Percentiles rank a stretch among this genome's conserved stretches.
Evolutionary conservation across 2,888 invertebrate species (phyloP).

Genomic region (Pollenia angustigena): DNA sequence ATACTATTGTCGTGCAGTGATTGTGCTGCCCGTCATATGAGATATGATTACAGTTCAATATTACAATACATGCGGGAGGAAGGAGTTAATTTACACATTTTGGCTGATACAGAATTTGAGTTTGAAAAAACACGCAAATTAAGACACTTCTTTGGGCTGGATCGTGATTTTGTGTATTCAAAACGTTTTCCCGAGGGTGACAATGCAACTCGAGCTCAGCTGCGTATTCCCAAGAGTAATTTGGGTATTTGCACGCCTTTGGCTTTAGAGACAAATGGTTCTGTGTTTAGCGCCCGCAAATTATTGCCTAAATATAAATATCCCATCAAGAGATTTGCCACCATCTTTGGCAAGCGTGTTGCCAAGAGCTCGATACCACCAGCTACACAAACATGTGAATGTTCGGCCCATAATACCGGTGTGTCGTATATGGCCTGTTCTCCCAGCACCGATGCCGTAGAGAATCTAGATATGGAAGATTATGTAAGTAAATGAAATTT

Average conservation of each 20-base stretch:
- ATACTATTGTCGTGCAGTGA: slow-evolving; percentile 92
- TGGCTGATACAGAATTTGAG: slow-evolving; percentile 92
- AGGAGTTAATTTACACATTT: slow-evolving; percentile 91
- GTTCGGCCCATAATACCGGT: slow-evolving; percentile 88
- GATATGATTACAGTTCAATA: slow-evolving; percentile 93
- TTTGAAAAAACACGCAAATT: slow-evolving; percentile 89
- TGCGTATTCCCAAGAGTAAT: slow-evolving; percentile 90
- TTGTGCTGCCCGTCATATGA: slow-evolving; percentile 89
- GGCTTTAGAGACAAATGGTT: slow-evolving; percentile 92
- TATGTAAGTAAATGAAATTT: slow-evolving; percentile 78
- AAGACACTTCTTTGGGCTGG: slow-evolving; percentile 92
- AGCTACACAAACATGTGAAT: slow-evolving; percentile 88
- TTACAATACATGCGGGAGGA: slow-evolving; percentile 92
- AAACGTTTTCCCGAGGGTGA: slow-evolving; percentile 92
- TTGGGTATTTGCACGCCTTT: slow-evolving; percentile 92
- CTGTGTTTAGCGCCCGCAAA: slow-evolving; percentile 87
- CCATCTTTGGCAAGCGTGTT: slow-evolving; percentile 88
- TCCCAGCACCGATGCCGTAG: slow-evolving; percentile 84
- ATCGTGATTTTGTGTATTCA: slow-evolving; percentile 90
- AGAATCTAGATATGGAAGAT: slow-evolving; percentile 78
- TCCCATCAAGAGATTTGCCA: slow-evolving; percentile 87
- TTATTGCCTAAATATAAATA: slow-evolving; percentile 86
- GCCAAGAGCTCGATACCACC: slow-evolving; percentile 87
- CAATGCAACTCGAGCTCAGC: slow-evolving; percentile 88
- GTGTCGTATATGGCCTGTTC: slow-evolving; percentile 88